Evolutionary conservation across 92 coral and sea anemone species (phyloP).

Genomic region (Phenganax marumi): DNA sequence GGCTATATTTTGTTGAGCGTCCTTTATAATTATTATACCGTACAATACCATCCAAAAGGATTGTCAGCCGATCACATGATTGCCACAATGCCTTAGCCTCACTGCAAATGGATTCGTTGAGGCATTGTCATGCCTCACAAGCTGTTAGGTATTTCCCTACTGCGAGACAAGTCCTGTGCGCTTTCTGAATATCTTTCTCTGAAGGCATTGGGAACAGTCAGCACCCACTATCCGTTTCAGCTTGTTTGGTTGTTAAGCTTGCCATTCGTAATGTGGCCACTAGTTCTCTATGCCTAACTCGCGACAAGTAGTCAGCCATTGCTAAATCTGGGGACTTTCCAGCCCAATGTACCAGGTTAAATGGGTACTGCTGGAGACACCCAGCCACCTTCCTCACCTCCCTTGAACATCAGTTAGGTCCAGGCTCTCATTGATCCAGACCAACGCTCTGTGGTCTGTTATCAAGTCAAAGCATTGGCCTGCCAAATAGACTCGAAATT

Average conservation of each 20-base stretch:
- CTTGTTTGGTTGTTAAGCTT: neutral
- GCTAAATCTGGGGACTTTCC: slow-evolving; percentile 14
- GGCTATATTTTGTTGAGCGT: neutral
- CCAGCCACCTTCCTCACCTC: slow-evolving; percentile 29
- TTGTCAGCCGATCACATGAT: slow-evolving; percentile 13
- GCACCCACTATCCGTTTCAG: slow-evolving; percentile 22
- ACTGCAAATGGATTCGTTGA: neutral
- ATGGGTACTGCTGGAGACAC: slow-evolving; percentile 13
- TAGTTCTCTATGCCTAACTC: neutral
- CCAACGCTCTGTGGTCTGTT: neutral
- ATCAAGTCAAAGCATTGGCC: neutral
- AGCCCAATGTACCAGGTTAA: slow-evolving; percentile 1
- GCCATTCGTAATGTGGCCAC: neutral
- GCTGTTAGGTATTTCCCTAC: slow-evolving; percentile 16
- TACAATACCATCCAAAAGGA: neutral
- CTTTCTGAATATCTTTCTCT: slow-evolving; percentile 4
- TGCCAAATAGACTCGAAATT: slow-evolving; percentile 17
- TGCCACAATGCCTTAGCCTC: slow-evolving; percentile 30
- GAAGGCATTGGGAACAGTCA: slow-evolving; percentile 16
- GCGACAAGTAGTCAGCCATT: slow-evolving; percentile 19
- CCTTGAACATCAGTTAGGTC: slow-evolving; percentile 14
- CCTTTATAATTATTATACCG: slow-evolving; percentile 21
- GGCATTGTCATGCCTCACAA: neutral
- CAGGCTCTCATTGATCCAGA: slow-evolving; percentile 24
- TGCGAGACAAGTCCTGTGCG: slow-evolving; percentile 17